These are phyloP conservation scores for Mirza zaza DNA, from an alignment of 2,113 vertebrate species.

Conservation along the genomic window DNA sequence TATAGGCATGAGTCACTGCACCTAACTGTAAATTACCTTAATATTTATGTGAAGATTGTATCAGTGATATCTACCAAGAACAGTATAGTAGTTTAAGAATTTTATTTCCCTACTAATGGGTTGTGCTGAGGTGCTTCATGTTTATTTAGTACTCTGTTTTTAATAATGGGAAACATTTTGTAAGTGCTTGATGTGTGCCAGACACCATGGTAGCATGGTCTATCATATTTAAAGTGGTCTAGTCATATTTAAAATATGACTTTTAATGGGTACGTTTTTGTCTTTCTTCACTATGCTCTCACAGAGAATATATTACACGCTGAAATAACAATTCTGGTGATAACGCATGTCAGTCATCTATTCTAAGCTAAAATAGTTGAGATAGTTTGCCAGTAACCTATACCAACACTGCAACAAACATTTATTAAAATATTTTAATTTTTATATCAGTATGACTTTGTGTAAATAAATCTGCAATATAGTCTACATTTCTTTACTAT, in stretches of 20 bases:
- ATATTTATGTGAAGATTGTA: not conserved
- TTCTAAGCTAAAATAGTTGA: not conserved
- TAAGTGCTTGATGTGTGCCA: not conserved
- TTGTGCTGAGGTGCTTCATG: not conserved
- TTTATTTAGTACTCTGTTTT: not conserved
- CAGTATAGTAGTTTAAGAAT: not conserved
- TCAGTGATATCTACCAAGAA: not conserved
- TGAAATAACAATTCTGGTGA: not conserved
- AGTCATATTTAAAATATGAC: not conserved
- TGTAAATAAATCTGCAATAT: not conserved
- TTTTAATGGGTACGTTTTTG: not conserved
- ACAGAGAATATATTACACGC: not conserved
- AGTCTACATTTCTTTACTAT: not conserved
- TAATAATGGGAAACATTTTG: not conserved
- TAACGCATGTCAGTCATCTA: not conserved
- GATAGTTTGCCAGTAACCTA: not conserved
- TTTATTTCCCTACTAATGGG: not conserved
- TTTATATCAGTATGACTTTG: not conserved
- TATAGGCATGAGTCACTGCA: no score
- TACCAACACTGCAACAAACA: fast-evolving
- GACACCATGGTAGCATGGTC: not conserved
- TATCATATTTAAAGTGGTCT: no score
- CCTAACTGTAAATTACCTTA: not conserved
- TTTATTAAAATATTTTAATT: not conserved
- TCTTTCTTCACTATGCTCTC: not conserved